Base-by-base conservation (phyloP, 2,888 invertebrate species). In the Amitus sp. region DNA sequence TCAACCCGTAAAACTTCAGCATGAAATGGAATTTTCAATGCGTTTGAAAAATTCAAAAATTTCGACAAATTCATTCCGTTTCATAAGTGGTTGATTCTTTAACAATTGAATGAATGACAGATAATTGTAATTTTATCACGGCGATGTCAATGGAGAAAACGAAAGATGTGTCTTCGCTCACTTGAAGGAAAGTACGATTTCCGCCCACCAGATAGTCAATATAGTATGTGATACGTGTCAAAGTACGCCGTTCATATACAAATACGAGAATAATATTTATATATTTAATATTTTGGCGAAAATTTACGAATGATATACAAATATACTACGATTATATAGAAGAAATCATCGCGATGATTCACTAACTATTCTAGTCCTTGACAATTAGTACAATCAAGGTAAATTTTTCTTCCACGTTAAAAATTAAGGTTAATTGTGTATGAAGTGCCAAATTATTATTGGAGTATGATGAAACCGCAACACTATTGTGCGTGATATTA, bases 161-260 rank as follows among this genome's bases (percentile, higher is more conserved):
- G 19, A 12, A 47, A 30, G 30, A 30, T 13, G 30, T 47, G 23
- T 45, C 30, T 15, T 47, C 42, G 42, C 42, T 50, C 34, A 27
- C 27, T 45, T 33, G 45, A 39, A 62, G 47, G 66, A 71, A 63
- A 65, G 55, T 70, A 67, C 65, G 64, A 73, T 65, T 75, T 73
- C 74, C 72, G 77, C 77, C 78, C 70, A 79, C 73, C 73, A 74
- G 79, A 82, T 82, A 82, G 81, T 82, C 80, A 82, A 82, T 82
- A 82, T 81, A 80, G 81, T 73, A 81, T 82, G 81, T 82, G 81
- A 82, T 81, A 82, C 71, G 73, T 79, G 76, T 76, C 72, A 71
- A 79, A 70, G 70, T 79, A 77, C 74, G 74, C 73, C 76, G 80
- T 76, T 78, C 76, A 73, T 74, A 77, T 61, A 65, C 46, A 65